These are phyloP conservation scores for Xestia sexstrigata DNA, from an alignment of 2,888 invertebrate species.

Conservation along the genomic window DNA sequence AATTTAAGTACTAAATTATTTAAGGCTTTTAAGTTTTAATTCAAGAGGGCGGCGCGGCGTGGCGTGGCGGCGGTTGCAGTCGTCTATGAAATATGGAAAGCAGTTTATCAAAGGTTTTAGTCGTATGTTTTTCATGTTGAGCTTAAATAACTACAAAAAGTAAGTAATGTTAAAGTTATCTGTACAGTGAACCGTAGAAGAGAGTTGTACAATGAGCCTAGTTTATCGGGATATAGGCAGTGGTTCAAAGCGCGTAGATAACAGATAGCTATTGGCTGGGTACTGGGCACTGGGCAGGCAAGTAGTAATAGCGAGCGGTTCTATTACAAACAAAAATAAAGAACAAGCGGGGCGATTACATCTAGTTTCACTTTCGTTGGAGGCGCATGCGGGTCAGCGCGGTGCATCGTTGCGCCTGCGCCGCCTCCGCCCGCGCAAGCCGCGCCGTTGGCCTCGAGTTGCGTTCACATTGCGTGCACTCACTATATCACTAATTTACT, in stretches of 20 bases:
- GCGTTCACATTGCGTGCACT: slow-evolving; percentile 67
- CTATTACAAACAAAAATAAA: slow-evolving; percentile 75
- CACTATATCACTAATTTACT: slow-evolving; percentile 54
- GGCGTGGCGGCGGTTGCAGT: slow-evolving; percentile 61
- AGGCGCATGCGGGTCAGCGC: slow-evolving; percentile 80
- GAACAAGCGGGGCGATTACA: slow-evolving; percentile 77
- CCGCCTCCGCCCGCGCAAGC: slow-evolving; percentile 57
- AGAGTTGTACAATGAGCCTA: slow-evolving; percentile 4
- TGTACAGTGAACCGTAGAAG: slow-evolving; percentile 6
- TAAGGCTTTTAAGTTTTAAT: slow-evolving; percentile 72
- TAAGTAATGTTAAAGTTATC: slow-evolving; percentile 6
- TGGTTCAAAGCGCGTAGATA: slow-evolving; percentile 56
- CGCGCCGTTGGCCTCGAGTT: slow-evolving; percentile 64
- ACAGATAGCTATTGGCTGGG: slow-evolving; percentile 56
- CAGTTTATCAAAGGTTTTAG: slow-evolving; percentile 44
- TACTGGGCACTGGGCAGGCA: slow-evolving; percentile 14
- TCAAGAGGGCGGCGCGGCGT: slow-evolving; percentile 67
- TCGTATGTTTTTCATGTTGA: slow-evolving; percentile 21
- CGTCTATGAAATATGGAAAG: slow-evolving; percentile 55
- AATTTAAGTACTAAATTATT: slow-evolving; percentile 75
- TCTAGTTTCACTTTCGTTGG: slow-evolving; percentile 86
- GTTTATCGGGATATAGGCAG: slow-evolving; percentile 6
- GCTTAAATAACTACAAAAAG: slow-evolving; percentile 22
- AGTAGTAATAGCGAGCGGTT: slow-evolving; percentile 65
- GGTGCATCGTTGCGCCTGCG: slow-evolving; percentile 75